phyloP scores from a whole-genome alignment of 2,113 vertebrate species.

The Odocoileus virginianus region DNA sequence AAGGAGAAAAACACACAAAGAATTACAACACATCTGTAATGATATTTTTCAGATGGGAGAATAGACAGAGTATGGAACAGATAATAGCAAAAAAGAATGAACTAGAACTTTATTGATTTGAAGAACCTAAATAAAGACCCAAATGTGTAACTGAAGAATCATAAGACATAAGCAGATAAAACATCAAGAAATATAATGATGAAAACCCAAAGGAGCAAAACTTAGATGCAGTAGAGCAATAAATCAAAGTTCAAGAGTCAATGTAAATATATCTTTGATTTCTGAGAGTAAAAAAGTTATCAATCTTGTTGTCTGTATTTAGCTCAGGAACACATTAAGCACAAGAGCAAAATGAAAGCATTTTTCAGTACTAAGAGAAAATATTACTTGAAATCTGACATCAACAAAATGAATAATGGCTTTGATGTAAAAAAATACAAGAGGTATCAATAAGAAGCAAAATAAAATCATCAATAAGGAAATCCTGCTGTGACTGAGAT shows the following conservation, averaged over 20 bases:
- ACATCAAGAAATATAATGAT: not conserved
- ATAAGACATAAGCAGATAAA: not conserved
- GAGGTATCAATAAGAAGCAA: not conserved
- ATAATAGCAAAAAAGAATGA: not conserved
- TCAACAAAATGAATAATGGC: not conserved
- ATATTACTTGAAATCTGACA: not conserved
- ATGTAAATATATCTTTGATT: not conserved
- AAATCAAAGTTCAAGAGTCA: not conserved
- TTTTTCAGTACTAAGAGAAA: not conserved
- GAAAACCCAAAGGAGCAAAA: not conserved
- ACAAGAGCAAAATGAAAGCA: not conserved
- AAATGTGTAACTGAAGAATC: not conserved
- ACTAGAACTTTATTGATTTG: not conserved
- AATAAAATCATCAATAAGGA: not conserved
- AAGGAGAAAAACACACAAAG: not conserved
- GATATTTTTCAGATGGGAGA: not conserved
- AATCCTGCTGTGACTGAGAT: not conserved
- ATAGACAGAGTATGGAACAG: not conserved
- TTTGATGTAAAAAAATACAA: not conserved
- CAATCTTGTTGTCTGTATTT: not conserved
- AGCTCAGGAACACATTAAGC: not conserved
- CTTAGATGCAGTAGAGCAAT: not conserved
- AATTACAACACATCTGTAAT: not conserved
- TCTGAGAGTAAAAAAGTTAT: not conserved
- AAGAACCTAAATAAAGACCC: not conserved